These are phyloP conservation scores for Eupsilia transversa DNA, from an alignment of 2,888 invertebrate species.

Conservation along the genomic window DNA sequence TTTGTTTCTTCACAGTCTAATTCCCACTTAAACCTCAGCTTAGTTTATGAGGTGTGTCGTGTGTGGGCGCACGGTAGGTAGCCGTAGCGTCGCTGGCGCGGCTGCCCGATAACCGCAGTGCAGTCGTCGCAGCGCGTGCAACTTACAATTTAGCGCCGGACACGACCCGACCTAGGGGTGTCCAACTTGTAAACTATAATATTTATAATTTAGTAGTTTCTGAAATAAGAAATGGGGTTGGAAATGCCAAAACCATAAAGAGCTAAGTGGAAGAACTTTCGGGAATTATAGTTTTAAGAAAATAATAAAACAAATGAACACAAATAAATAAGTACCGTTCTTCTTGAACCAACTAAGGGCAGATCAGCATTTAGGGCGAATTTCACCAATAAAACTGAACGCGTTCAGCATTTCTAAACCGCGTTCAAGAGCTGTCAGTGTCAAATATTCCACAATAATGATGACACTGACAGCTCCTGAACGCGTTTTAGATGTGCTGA, in stretches of 20 bases:
- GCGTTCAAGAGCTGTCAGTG: too few species aligned
- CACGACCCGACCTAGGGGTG: constrained; percentile 73
- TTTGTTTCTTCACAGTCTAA: constrained; percentile 5
- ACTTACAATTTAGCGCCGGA: constrained; percentile 76
- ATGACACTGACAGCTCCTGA: too few species aligned
- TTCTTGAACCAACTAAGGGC: background rate
- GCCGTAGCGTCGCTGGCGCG: constrained; percentile 46
- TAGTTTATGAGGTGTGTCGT: constrained; percentile 17
- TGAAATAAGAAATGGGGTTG: background rate
- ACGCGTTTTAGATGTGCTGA: background rate
- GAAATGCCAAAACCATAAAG: constrained; percentile 2
- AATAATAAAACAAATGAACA: background rate
- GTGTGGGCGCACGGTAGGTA: constrained; percentile 60
- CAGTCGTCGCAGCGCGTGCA: constrained; percentile 75
- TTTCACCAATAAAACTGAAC: background rate
- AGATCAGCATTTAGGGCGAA: too few species aligned
- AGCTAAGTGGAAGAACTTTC: background rate
- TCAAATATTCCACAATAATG: too few species aligned
- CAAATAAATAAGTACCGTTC: background rate
- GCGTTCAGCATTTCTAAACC: too few species aligned
- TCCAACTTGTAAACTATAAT: constrained; percentile 33
- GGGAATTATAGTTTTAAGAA: background rate
- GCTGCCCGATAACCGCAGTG: constrained; percentile 71
- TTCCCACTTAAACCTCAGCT: constrained; percentile 10
- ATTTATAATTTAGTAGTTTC: constrained; percentile 9